These are phyloP conservation scores for Penelope pileata DNA, from an alignment of 2,113 vertebrate genomes.

Conservation along the genomic window DNA sequence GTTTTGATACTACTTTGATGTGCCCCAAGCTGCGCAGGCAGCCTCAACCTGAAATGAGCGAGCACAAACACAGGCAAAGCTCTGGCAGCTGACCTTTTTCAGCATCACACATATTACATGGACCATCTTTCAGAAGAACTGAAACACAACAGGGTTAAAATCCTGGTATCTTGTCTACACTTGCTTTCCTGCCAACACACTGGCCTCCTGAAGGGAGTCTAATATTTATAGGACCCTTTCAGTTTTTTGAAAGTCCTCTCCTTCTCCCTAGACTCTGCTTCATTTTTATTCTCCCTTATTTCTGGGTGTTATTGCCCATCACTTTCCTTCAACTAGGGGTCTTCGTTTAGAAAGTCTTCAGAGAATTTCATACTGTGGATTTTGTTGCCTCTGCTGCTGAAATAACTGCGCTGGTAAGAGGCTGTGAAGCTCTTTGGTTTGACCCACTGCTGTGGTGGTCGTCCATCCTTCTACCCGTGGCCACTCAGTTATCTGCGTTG, in stretches of 20 bases:
- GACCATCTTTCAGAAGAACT: not conserved
- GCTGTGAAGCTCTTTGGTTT: not conserved
- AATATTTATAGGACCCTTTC: not conserved
- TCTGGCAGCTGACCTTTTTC: not conserved
- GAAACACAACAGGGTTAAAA: not conserved
- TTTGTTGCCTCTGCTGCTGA: not conserved
- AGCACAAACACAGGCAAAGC: not conserved
- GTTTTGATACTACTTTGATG: not conserved
- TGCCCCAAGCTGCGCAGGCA: not conserved
- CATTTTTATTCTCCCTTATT: not conserved
- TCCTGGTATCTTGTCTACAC: not conserved
- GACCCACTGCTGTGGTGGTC: not conserved
- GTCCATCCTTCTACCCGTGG: not conserved
- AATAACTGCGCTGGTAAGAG: not conserved
- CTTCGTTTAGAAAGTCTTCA: not conserved
- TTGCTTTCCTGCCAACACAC: not conserved
- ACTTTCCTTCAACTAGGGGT: not conserved
- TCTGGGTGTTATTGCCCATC: not conserved
- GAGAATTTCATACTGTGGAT: not conserved
- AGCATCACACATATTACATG: not conserved
- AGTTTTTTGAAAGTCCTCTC: not conserved
- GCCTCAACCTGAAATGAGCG: not conserved
- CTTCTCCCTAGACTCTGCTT: not conserved
- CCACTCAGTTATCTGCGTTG: slow-evolving; percentile 6
- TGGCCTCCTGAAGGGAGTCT: not conserved